Conservation (phyloP, 2,113 vertebrate species). For the Grantiella picta region DNA sequence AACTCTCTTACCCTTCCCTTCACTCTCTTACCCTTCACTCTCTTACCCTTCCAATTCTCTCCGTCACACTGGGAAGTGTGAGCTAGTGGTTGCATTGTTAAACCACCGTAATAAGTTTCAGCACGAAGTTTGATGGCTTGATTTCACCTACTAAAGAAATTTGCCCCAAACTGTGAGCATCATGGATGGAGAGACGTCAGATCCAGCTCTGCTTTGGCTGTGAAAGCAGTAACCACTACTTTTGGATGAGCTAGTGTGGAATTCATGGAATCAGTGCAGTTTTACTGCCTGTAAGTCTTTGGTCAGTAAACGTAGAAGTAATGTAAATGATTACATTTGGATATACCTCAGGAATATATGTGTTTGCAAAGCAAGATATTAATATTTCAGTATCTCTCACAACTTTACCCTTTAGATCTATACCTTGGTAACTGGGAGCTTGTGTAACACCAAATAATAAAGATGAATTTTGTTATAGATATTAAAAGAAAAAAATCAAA, state of each 20-base stretch:
- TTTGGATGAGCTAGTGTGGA: neutral
- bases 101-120: neutral
- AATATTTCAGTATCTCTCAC: neutral
- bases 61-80: no score
- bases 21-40: no score
- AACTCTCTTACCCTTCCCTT: no score
- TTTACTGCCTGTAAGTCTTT: neutral
- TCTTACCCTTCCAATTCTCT: neutral
- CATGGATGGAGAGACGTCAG: neutral
- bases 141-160: neutral
- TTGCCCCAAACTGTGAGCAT: neutral
- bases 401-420: neutral
- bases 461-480: neutral
- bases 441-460: neutral
- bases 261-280: fast-evolving
- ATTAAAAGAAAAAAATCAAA: neutral
- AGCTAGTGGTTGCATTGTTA: neutral
- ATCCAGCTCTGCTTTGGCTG: neutral
- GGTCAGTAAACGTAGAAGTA: neutral
- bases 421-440: neutral
- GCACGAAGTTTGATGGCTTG: neutral
- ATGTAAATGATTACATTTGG: neutral
- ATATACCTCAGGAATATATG: neutral
- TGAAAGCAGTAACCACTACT: neutral
- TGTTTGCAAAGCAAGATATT: neutral